These are phyloP conservation scores for Microplitis mediator DNA, from an alignment of 1,140 invertebrate genomes.

Conservation along the genomic window DNA sequence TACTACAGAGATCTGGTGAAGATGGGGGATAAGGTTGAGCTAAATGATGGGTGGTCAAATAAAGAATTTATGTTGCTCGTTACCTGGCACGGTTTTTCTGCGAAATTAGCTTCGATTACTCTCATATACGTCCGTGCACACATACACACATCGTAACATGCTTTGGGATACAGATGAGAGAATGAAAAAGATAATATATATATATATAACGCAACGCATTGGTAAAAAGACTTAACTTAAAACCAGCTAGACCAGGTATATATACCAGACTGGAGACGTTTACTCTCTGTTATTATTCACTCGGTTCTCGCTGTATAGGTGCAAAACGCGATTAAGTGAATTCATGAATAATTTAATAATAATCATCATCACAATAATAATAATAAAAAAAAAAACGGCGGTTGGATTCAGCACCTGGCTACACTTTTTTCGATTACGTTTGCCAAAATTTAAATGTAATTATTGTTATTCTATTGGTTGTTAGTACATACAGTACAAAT, in stretches of 20 bases:
- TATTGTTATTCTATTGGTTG: not conserved
- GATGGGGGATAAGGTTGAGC: constrained; percentile 3
- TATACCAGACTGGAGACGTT: too few relatives aligned
- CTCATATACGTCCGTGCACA: constrained; percentile 17
- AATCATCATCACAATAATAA: not conserved
- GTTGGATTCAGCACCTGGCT: constrained; percentile 46
- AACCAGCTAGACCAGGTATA: constrained; percentile 50
- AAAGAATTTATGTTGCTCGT: constrained; percentile 60
- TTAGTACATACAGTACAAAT: not conserved
- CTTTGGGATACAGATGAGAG: not conserved
- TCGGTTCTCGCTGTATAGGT: constrained; percentile 34
- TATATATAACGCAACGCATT: constrained; percentile 23
- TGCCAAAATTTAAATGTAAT: not conserved
- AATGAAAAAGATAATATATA: too few relatives aligned
- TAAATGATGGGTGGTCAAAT: constrained; percentile 45
- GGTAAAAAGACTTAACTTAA: constrained; percentile 49
- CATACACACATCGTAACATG: constrained; percentile 2
- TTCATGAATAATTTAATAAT: constrained; percentile 61
- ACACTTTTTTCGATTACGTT: constrained; percentile 10
- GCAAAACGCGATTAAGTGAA: constrained; percentile 60
- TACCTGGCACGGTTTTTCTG: constrained; percentile 57
- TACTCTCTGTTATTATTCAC: not conserved
- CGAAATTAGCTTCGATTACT: constrained; percentile 60
- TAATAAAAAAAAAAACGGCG: too few relatives aligned
- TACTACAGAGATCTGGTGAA: not conserved